Base-by-base conservation (phyloP, 1,140 invertebrate genomes). In the Cyphomyrmex costatus region DNA sequence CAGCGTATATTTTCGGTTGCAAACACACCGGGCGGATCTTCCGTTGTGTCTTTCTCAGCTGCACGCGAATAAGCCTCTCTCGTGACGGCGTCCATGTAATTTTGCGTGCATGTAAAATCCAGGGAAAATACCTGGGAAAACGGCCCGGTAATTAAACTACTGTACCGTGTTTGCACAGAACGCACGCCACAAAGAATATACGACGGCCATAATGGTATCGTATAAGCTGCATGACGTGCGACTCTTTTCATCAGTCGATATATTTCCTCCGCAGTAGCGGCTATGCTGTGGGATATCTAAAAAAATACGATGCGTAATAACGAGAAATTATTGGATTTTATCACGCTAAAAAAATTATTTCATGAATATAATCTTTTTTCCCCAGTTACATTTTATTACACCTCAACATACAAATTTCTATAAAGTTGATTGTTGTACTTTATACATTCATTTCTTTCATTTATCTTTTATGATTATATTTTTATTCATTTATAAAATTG, bases 141-240 rank as follows among this genome's bases (percentile, higher is more conserved):
- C 61, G 61, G 61, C 27, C 36, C 66, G 66, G 53, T 73, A 83
- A 73, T 83, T 83, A 83, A 83, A 83, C 53, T 83, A 46, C 24
- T 27, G 53, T 46, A 36, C 68, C 66, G 53, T 70, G 77, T 79
- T 68, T 46, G 46, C 65, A 42, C 24, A 71, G 16, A 71, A 71
- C 78, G 21, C 51, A 33, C 24, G 36, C 8, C 36, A 33, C 51
- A 82, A 82, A 82, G 66, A 73, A 46, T 82, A 73, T 82, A 82
- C 36, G 51, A 68, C 24, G 16, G 19, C 77, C 30, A 68, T 80
- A 70, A 79, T 79, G n/a, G 42, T 82, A 70, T 46, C 66, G 16
- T 12, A 24, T 82, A 60, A 82, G 53, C 49, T 71, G 53, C 79
- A 24, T 73, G 56, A 83, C 36, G 68, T 27, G 68, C 53, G n/a